Base-by-base conservation (phyloP, 2,888 invertebrate species). In the Epinotia bilunana region DNA sequence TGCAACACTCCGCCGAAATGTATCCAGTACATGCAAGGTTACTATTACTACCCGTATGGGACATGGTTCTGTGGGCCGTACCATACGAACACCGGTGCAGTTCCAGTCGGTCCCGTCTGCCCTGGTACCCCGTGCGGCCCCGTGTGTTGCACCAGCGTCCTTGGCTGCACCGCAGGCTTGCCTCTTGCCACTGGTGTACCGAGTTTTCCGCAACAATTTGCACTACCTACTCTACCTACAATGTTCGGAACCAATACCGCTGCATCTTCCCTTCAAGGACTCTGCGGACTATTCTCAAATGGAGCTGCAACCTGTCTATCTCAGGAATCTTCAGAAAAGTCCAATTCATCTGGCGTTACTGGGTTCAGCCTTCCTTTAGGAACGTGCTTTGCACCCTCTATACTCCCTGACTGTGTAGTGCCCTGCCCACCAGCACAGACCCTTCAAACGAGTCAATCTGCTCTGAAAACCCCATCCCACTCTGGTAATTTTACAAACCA, bases 11-110 rank as follows among this genome's bases (percentile, higher is more conserved):
- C 82, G 0, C 76, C 83, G 0, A 77, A 72, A 16, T 84, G 84
- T 69, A 71, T 84, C 18, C 84, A 84, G 61, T 82, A 81, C 70
- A 84, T 84, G 80, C 83, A 81, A 1, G 84, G 84, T 6, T 84
- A 84, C 43, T 83, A 84, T 65, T 83, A 84, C 73, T 84, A 84
- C 62, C 85, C 85, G 0, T 86, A 86, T 53, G 85, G 86, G 0
- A 81, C 80, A 18, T 86, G 85, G 85, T 86, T 84, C 78, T 85
- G 85, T 64, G 85, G 86, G 7, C 85, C 86, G 0, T 86, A 83
- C 76, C 85, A 85, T 20, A 82, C 64, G 0, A 13, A 16, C 43
- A 64, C 68, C 20, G 58, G 43, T 9, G 61, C 18, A 18, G 33
- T 63, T 11, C 72, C 57, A 6, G 39, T 9, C 23, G 68, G 68